These are phyloP conservation scores for Micropterix aruncella DNA, from an alignment of 2,888 invertebrate genomes.

Conservation along the genomic window DNA sequence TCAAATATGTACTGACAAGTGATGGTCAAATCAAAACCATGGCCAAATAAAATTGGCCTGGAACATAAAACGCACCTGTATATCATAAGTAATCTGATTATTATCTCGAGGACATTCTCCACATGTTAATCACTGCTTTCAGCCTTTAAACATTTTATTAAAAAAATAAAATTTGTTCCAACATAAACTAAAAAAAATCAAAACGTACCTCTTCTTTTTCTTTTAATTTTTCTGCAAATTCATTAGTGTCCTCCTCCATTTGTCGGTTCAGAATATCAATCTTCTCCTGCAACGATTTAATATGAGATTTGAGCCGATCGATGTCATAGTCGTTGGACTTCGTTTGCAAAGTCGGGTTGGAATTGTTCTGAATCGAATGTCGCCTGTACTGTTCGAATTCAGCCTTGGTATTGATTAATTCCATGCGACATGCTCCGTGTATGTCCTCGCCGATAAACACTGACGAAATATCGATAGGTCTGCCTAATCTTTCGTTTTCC, in stretches of 20 bases:
- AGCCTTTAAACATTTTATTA: too few relatives aligned
- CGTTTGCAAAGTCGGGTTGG: neutral
- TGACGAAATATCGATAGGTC: conserved; percentile 43
- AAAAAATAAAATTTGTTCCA: too few relatives aligned
- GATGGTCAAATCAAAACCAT: too few relatives aligned
- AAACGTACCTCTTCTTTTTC: conserved; percentile 40
- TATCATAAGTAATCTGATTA: too few relatives aligned
- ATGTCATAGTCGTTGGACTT: conserved; percentile 19
- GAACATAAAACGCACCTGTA: too few relatives aligned
- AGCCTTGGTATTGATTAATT: conserved; percentile 43
- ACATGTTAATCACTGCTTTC: too few relatives aligned
- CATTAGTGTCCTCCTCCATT: conserved; percentile 47
- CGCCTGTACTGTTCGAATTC: conserved; percentile 55
- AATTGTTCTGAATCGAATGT: conserved; percentile 15
- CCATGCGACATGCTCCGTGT: conserved; percentile 48
- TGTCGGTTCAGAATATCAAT: conserved; percentile 46
- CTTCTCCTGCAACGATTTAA: conserved; percentile 51
- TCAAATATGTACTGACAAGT: too few relatives aligned
- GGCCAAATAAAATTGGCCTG: too few relatives aligned
- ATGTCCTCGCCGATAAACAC: conserved; percentile 32
- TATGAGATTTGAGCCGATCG: conserved; percentile 41
- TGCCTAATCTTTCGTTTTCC: conserved; percentile 43
- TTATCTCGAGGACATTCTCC: too few relatives aligned
- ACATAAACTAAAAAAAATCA: too few relatives aligned
- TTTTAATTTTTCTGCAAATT: conserved; percentile 43